phyloP scores from a whole-genome alignment of 2,888 invertebrate genomes.

The Mimas tiliae region DNA sequence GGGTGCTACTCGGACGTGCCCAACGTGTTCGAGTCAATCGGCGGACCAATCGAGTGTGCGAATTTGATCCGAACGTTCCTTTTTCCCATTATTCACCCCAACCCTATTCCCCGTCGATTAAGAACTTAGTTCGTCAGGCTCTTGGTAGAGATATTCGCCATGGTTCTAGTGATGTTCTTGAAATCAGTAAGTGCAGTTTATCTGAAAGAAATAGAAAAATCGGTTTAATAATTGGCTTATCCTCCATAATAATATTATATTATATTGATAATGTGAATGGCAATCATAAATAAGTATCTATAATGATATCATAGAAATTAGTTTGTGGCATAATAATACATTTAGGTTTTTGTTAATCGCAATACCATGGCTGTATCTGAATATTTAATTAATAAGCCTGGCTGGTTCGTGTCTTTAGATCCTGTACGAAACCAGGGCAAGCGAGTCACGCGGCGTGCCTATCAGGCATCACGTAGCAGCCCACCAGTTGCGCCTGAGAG shows the following conservation, averaged over 20 bases:
- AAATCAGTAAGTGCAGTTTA: constrained; percentile 39
- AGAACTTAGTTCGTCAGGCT: constrained; percentile 61
- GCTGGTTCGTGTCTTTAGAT: constrained; percentile 65
- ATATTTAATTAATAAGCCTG: constrained; percentile 71
- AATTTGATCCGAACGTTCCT: constrained; percentile 82
- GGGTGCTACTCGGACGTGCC: constrained; percentile 70
- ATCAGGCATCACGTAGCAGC: constrained; percentile 57
- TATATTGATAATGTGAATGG: not conserved
- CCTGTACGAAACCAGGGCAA: constrained; percentile 79
- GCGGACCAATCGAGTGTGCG: constrained; percentile 82
- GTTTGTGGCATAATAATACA: constrained; percentile 19
- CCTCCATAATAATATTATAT: no score
- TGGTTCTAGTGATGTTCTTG: constrained; percentile 46
- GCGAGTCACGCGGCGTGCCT: constrained; percentile 75
- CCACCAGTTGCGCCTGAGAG: constrained; percentile 39
- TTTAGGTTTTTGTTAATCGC: constrained; percentile 39
- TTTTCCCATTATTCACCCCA: constrained; percentile 83
- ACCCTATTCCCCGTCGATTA: constrained; percentile 58
- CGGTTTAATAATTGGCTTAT: not conserved
- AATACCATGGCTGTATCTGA: constrained; percentile 49
- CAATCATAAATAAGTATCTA: not conserved
- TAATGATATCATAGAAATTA: not conserved
- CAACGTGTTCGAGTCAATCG: constrained; percentile 63
- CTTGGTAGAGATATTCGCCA: constrained; percentile 54
- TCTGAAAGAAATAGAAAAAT: constrained; percentile 65